Evolutionary conservation across 2,888 invertebrate genomes (phyloP).

Genomic region (Nemotelus nigrinus): DNA sequence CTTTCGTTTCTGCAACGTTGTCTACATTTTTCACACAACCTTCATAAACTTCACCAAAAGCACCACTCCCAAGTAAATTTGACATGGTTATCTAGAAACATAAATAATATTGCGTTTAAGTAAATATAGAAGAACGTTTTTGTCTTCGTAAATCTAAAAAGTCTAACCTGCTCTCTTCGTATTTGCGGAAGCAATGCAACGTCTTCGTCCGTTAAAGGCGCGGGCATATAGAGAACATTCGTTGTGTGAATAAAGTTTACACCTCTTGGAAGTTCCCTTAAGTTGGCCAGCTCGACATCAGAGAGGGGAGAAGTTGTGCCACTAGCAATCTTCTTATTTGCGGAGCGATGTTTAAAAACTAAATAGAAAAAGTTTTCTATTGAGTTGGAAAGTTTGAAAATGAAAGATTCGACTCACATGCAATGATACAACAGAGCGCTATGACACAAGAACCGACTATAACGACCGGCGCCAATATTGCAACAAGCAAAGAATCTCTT

Average conservation of each 20-base stretch:
- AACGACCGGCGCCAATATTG: conserved; percentile 71
- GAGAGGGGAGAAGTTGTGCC: conserved; percentile 69
- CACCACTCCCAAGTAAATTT: conserved; percentile 93
- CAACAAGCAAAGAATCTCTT: conserved; percentile 68
- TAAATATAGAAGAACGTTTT: not conserved
- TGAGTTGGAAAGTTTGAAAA: not conserved
- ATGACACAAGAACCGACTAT: conserved; percentile 62
- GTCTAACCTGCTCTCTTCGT: conserved; percentile 73
- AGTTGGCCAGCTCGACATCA: conserved; percentile 86
- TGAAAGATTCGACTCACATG: conserved; percentile 54
- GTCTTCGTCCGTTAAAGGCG: conserved; percentile 78
- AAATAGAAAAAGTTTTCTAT: conserved; percentile 51
- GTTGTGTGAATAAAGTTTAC: conserved; percentile 82
- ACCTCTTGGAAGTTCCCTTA: conserved; percentile 79
- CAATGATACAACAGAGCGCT: conserved; percentile 58
- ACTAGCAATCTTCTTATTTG: conserved; percentile 76
- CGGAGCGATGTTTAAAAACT: conserved; percentile 73
- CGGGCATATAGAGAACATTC: conserved; percentile 80
- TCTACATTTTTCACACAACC: conserved; percentile 81
- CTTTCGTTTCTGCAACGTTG: conserved; percentile 74
- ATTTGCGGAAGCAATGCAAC: conserved; percentile 86
- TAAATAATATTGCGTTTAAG: no score
- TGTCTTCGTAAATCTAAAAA: no score
- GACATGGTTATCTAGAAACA: conserved; percentile 74
- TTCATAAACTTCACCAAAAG: conserved; percentile 97